A percentile compares a stretch with the other conserved stretches of the same genome.
Conservation (phyloP, 1,140 invertebrate species). For the Heliconius hermathena region DNA sequence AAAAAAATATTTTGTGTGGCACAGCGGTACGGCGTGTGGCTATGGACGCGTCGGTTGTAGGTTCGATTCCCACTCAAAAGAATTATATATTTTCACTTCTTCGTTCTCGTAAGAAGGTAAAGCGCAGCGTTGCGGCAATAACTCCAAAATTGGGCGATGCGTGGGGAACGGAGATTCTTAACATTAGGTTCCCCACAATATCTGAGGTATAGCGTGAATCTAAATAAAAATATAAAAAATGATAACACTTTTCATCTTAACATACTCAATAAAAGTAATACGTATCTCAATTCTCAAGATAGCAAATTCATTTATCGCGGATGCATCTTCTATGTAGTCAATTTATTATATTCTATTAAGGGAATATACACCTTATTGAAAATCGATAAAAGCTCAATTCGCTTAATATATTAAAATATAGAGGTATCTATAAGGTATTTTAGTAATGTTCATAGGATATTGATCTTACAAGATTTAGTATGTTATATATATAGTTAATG, state of each 20-base stretch:
- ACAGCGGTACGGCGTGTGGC: no score
- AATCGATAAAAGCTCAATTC: neutral
- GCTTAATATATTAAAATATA: neutral
- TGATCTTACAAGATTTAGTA: neutral
- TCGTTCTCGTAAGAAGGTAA: no score
- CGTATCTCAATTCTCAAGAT: conserved; percentile 37
- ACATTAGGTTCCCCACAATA: neutral
- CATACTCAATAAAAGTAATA: conserved; percentile 36
- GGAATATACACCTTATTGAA: neutral
- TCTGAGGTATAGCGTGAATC: neutral
- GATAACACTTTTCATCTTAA: conserved; percentile 20
- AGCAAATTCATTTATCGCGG: conserved; percentile 39
- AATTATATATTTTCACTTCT: no score
- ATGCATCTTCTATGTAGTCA: conserved; percentile 29
- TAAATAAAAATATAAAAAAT: neutral
- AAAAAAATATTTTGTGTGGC: no score
- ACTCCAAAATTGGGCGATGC: no score
- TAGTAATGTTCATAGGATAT: neutral
- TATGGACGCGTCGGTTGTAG: no score
- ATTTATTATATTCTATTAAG: neutral
- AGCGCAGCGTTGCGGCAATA: no score
- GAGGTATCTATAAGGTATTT: neutral
- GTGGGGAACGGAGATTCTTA: no score
- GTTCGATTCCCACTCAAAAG: no score
- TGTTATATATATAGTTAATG: no score